These are phyloP conservation scores for Leptodactylus fuscus DNA, from an alignment of 2,113 vertebrate species.

Conservation along the genomic window DNA sequence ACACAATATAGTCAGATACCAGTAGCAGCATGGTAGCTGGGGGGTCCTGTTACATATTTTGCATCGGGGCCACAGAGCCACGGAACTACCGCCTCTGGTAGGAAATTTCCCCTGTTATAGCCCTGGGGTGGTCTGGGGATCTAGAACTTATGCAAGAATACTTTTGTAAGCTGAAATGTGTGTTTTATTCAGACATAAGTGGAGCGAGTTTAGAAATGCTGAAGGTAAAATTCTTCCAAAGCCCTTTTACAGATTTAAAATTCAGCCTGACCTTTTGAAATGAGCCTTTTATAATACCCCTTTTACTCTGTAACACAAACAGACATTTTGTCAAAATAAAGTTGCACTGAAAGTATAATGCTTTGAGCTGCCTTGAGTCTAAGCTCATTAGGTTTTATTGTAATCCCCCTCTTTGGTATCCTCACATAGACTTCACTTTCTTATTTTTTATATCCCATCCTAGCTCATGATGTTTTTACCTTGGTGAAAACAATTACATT, in stretches of 20 bases:
- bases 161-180: not conserved
- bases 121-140: not conserved
- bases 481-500: not conserved
- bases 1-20: too few species aligned
- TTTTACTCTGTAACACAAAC: slow-evolving; percentile 54
- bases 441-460: not conserved
- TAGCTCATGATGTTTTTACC: slow-evolving; percentile 1
- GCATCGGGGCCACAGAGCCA: too few species aligned
- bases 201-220: slow-evolving; percentile 1
- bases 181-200: not conserved
- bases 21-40: too few species aligned
- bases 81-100: too few species aligned
- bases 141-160: not conserved
- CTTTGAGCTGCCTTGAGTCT: slow-evolving; percentile 53
- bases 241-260: slow-evolving; percentile 45
- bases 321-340: slow-evolving; percentile 58
- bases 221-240: slow-evolving; percentile 45
- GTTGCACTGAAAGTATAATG: slow-evolving; percentile 50
- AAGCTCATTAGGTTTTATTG: slow-evolving; percentile 56
- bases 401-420: slow-evolving; percentile 46
- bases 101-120: not conserved
- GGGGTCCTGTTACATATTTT: too few species aligned
- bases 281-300: slow-evolving; percentile 40
- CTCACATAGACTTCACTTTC: slow-evolving; percentile 4
- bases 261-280: slow-evolving; percentile 44